A percentile compares a stretch with the other conserved stretches of the same genome.
Conservation (phyloP, 1,140 invertebrate genomes). For the Tetranychus cinnabarinus region DNA sequence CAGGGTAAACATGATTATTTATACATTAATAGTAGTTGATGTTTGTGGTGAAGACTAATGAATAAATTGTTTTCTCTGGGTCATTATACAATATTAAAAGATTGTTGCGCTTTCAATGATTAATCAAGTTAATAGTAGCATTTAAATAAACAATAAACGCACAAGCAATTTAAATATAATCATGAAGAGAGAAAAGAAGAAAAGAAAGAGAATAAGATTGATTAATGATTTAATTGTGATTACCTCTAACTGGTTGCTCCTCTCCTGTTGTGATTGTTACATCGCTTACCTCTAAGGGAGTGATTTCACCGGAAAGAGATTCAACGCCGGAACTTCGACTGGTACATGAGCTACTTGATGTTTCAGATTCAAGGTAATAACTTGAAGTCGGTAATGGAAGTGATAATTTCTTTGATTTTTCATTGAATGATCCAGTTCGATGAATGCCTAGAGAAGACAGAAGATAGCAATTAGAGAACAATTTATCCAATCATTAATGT, state of each 20-base stretch:
- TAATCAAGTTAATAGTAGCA: too few relatives aligned
- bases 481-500: too few relatives aligned
- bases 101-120: too few relatives aligned
- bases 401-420: background rate
- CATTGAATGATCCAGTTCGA: background rate
- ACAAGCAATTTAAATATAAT: too few relatives aligned
- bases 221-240: background rate
- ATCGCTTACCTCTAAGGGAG: background rate
- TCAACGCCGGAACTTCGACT: background rate
- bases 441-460: background rate
- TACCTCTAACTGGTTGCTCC: background rate
- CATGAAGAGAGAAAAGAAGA: too few relatives aligned
- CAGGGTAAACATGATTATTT: too few relatives aligned
- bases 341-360: background rate
- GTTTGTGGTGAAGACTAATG: too few relatives aligned
- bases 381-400: background rate
- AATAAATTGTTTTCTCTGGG: too few relatives aligned
- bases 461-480: background rate
- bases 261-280: background rate
- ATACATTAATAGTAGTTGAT: too few relatives aligned
- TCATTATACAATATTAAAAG: too few relatives aligned
- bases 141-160: too few relatives aligned
- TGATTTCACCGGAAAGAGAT: background rate
- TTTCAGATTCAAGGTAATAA: background rate
- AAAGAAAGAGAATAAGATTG: too few relatives aligned